A percentile compares a stretch with the other conserved stretches of the same genome.
Conservation (phyloP, 2,113 vertebrate genomes). For the Daphoenositta chrysoptera region DNA sequence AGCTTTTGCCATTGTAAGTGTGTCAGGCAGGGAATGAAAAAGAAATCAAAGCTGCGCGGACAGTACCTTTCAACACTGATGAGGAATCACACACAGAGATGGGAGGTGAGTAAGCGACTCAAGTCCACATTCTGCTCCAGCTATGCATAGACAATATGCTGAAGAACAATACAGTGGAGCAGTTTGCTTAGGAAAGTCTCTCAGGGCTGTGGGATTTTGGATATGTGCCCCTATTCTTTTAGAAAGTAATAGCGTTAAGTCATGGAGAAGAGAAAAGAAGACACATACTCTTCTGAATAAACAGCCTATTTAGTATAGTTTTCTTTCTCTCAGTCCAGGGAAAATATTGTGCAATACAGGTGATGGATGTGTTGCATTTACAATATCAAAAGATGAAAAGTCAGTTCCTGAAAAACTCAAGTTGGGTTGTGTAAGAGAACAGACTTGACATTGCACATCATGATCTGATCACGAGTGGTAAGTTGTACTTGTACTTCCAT, state of each 20-base stretch:
- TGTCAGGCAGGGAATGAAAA: neutral
- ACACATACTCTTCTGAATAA: neutral
- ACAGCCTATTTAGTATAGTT: neutral
- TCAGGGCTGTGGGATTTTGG: neutral
- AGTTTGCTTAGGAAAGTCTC: neutral
- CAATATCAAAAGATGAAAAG: neutral
- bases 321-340: neutral
- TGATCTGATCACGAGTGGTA: neutral
- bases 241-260: neutral
- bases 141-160: neutral
- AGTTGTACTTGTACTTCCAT: neutral
- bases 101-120: neutral
- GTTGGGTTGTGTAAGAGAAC: neutral
- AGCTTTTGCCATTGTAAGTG: neutral
- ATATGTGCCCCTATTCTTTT: neutral
- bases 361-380: neutral
- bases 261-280: neutral
- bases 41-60: neutral
- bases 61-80: neutral
- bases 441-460: neutral
- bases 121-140: neutral
- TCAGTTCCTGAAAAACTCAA: neutral
- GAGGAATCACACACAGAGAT: neutral
- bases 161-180: neutral
- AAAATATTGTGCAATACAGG: neutral